These are phyloP conservation scores for Spodoptera picta DNA, from an alignment of 2,888 invertebrate genomes.

Conservation along the genomic window DNA sequence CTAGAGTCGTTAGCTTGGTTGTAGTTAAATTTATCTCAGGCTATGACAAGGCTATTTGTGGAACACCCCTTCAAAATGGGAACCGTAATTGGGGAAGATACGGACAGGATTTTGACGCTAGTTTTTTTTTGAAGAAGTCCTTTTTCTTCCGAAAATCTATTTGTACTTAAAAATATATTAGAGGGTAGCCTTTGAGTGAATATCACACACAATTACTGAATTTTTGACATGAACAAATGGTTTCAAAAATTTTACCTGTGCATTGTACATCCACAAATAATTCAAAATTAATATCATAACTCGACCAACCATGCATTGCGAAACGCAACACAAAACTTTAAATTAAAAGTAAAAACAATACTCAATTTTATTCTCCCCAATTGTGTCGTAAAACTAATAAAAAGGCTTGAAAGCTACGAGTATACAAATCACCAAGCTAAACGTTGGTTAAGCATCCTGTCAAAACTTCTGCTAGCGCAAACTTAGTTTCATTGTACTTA, in stretches of 20 bases:
- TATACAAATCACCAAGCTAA: constrained; percentile 36
- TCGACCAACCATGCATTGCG: too few relatives aligned
- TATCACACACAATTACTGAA: too few relatives aligned
- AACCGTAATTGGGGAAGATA: constrained; percentile 9
- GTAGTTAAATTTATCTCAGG: constrained; percentile 43
- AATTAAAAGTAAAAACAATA: too few relatives aligned
- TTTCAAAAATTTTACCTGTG: too few relatives aligned
- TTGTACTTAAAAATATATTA: too few relatives aligned
- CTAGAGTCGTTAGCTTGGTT: constrained; percentile 37
- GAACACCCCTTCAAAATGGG: constrained; percentile 17
- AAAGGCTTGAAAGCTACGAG: constrained; percentile 2
- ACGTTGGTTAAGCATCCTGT: constrained; percentile 38
- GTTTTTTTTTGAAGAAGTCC: background rate
- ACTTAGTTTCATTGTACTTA: constrained; percentile 35
- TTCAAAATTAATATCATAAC: too few relatives aligned
- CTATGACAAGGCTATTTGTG: constrained; percentile 40
- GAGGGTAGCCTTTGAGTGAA: too few relatives aligned
- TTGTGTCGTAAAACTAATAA: background rate
- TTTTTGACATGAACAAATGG: too few relatives aligned
- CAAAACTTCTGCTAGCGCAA: constrained; percentile 44
- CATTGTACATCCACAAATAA: too few relatives aligned
- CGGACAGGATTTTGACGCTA: background rate
- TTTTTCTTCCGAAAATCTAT: background rate
- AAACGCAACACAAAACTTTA: too few relatives aligned
- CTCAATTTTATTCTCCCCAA: too few relatives aligned